These are phyloP conservation scores for Anolis apletophallus DNA, from an alignment of 2,797 vertebrate genomes.

Conservation along the genomic window DNA sequence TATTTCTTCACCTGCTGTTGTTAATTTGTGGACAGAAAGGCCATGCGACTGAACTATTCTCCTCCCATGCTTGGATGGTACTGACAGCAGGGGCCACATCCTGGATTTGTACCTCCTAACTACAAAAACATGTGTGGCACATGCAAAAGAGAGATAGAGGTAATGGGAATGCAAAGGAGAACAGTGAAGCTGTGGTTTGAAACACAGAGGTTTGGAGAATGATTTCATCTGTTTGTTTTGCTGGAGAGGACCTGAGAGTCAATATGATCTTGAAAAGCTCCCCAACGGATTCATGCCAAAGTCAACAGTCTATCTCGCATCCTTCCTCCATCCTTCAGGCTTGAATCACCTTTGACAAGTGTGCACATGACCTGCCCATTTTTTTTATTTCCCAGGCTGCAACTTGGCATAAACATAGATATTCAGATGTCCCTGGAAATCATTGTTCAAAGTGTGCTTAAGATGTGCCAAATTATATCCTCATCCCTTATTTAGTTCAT, in stretches of 20 bases:
- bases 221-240: slow-evolving; percentile 57
- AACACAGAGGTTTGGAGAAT: slow-evolving; percentile 30
- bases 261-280: slow-evolving; percentile 61
- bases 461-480: background rate
- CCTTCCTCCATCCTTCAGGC: background rate
- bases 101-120: background rate
- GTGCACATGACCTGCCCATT: background rate
- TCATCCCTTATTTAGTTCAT: background rate
- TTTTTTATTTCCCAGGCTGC: slow-evolving; percentile 6
- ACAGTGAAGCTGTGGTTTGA: background rate
- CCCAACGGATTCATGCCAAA: slow-evolving; percentile 61
- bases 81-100: background rate
- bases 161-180: background rate
- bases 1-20: background rate
- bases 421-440: background rate
- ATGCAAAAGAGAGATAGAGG: background rate
- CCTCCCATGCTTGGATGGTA: background rate
- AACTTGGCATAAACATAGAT: background rate
- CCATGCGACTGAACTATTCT: too few relatives aligned
- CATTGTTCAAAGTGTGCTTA: background rate
- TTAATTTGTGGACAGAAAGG: background rate
- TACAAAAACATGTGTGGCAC: background rate
- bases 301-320: slow-evolving; percentile 62
- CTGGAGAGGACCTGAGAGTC: slow-evolving; percentile 54
- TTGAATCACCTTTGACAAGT: slow-evolving; percentile 16